These are phyloP conservation scores for Tachina grossa DNA, from an alignment of 2,888 invertebrate species.

Conservation along the genomic window DNA sequence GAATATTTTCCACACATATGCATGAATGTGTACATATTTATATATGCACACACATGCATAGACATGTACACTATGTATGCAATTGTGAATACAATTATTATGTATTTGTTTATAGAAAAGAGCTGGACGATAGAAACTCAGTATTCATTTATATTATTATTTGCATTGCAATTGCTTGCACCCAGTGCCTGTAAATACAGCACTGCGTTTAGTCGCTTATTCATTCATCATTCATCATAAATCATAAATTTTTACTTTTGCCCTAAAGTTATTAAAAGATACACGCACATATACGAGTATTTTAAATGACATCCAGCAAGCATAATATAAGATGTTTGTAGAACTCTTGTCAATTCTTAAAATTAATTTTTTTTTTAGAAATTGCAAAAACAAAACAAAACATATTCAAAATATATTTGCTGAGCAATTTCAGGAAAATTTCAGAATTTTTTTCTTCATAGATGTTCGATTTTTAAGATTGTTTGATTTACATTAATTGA, in stretches of 20 bases:
- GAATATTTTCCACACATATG: slow-evolving; percentile 17
- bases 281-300: slow-evolving; percentile 1
- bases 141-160: neutral
- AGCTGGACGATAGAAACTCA: neutral
- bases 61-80: neutral
- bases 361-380: no score
- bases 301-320: neutral
- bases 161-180: neutral
- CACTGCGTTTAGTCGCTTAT: slow-evolving; percentile 32
- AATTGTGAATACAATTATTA: neutral
- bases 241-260: slow-evolving; percentile 47
- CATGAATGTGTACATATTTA: neutral
- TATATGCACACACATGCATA: no score
- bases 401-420: no score
- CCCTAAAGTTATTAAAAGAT: slow-evolving; percentile 56
- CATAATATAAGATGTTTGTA: neutral
- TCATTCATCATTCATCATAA: slow-evolving; percentile 54
- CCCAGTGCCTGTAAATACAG: slow-evolving; percentile 15
- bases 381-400: no score
- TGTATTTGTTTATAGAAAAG: slow-evolving; percentile 12
- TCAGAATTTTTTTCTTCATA: no score
- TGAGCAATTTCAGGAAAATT: no score
- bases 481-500: no score
- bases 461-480: no score
- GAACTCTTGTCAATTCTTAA: no score